Evolutionary conservation across 2,113 vertebrate species (phyloP), one percentile per base, ranked within the genome.

Genomic region (Dolichotis patagonum): DNA sequence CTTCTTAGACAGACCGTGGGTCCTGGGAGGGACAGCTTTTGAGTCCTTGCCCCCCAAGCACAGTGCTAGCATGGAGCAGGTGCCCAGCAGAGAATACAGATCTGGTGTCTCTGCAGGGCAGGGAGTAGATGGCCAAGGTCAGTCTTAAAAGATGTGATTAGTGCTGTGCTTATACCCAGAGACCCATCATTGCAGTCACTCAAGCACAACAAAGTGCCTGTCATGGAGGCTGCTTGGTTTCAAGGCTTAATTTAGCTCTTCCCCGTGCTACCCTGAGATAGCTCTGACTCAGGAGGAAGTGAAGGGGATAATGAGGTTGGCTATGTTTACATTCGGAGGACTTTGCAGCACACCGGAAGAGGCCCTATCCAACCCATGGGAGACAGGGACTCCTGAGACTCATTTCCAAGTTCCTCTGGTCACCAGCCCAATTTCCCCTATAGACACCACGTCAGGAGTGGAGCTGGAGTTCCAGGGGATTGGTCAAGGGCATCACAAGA

Each of bases 231-330:
- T 56, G 90, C 88, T 67, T 95, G 88, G 54, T 91, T 94, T 84
- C 91, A 60, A 96, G 94, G 91, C 95, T 97, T 96, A 96, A 97
- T 96, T 97, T 95, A 96, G 97, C 84, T 97, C 87, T 93, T 26
- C 22, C 83, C 89, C 0, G 9, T 62, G 43, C 94, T 97, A 97
- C 82, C 87, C 49, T 0, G 8, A 84, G 65, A 88, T 16, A 85
- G 52, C 38, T 89, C 71, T 90, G 92, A 95, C 52, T 89, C 91
- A 94, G 71, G 62, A 97, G 92, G 85, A 93, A 85, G n/a, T 65
- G 60, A 67, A 32, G 60, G 88, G 65, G 86, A 96, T 16, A 22
- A 92, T 88, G 89, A 43, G 75, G 38, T 95, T 78, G 24, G 3
- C 63, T 26, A 54, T 93, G 90, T 91, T 97, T 95, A 88, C 65